Conservation (phyloP, 2,797 vertebrate species). For the Tamandua tetradactyla region DNA sequence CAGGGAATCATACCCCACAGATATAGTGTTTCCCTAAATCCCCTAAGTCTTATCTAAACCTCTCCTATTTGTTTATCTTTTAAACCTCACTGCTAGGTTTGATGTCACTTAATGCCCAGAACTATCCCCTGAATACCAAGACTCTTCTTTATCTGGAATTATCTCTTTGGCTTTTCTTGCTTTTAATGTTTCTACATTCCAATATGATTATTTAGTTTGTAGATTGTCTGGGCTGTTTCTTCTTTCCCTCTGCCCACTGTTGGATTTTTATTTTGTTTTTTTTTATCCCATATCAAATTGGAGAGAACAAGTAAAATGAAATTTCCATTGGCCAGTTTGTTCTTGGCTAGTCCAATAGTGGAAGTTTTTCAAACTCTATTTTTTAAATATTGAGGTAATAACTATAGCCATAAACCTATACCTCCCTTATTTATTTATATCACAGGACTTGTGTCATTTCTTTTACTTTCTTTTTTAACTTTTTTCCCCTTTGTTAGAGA, state of each 20-base stretch:
- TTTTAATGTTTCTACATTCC: background rate
- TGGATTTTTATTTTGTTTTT: background rate
- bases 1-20: background rate
- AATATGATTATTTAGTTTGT: background rate
- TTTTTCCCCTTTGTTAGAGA: too few species aligned
- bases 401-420: background rate
- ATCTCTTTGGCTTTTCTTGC: background rate
- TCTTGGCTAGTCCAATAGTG: background rate
- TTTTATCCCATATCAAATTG: background rate
- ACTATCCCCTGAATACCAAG: background rate
- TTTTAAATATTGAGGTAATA: background rate
- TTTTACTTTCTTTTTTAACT: background rate
- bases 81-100: background rate
- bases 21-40: background rate
- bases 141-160: background rate
- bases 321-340: background rate
- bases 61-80: background rate
- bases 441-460: background rate
- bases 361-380: constrained; percentile 33
- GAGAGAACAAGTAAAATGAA: constrained; percentile 24
- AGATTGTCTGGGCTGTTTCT: background rate
- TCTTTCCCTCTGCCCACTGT: background rate
- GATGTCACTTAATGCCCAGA: background rate
- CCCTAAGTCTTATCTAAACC: constrained; percentile 3
- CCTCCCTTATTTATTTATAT: constrained; percentile 35